A percentile compares a stretch with the other conserved stretches of the same genome.
These are phyloP conservation scores for Rhinichthys osculus DNA, from an alignment of 2,797 vertebrate species.

Conservation along the genomic window DNA sequence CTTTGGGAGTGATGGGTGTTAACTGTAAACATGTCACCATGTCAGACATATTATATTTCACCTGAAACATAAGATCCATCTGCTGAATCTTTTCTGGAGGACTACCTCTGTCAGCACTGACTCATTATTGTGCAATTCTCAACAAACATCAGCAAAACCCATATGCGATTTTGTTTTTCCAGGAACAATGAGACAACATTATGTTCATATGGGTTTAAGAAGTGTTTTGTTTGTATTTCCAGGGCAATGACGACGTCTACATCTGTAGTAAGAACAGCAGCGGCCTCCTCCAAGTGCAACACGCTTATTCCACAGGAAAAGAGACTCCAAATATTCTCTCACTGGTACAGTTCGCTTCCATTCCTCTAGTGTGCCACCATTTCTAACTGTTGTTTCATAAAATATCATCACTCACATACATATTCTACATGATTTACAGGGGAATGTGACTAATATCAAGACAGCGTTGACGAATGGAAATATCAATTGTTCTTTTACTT, in stretches of 20 bases:
- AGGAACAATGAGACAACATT: background rate
- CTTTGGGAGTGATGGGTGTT: background rate
- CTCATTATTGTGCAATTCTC: background rate
- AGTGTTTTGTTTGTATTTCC: constrained; percentile 30
- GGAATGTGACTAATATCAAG: constrained; percentile 67
- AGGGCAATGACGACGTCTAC: constrained; percentile 85
- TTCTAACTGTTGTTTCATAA: background rate
- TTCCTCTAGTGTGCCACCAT: background rate
- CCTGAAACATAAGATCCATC: background rate
- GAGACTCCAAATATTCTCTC: constrained; percentile 50
- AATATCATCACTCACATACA: background rate
- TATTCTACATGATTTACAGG: constrained; percentile 65
- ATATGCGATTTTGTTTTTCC: background rate
- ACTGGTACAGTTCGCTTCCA: constrained; percentile 66
- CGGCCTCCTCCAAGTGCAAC: constrained; percentile 69
- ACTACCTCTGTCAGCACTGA: background rate
- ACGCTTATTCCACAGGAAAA: constrained; percentile 70
- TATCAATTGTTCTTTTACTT: constrained; percentile 80
- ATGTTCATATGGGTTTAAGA: background rate
- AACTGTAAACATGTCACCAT: background rate
- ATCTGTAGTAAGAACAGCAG: constrained; percentile 68
- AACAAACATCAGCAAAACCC: too few relatives aligned
- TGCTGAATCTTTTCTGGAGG: background rate
- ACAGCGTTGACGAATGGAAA: constrained; percentile 63
- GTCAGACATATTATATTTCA: background rate